Conservation (phyloP, 2,113 vertebrate species). For the Leuciscus idus region DNA sequence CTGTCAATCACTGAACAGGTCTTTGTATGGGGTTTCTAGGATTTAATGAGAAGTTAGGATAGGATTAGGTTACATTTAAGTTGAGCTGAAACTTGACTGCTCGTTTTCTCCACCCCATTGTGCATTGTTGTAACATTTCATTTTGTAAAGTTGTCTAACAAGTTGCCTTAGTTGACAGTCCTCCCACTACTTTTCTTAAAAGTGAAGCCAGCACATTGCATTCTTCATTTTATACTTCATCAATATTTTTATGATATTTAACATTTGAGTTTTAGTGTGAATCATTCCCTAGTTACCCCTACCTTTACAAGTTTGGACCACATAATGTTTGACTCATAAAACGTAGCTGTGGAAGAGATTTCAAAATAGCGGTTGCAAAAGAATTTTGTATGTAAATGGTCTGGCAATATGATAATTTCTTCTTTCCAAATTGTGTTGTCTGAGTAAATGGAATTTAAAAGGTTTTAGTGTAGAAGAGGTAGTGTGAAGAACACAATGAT, state of each 20-base stretch:
- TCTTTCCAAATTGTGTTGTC: not conserved
- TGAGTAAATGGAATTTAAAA: not conserved
- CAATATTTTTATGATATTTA: not conserved
- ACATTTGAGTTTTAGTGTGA: not conserved
- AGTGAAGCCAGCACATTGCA: not conserved
- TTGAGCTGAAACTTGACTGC: constrained; percentile 43
- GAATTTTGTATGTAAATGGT: not conserved
- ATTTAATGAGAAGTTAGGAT: constrained; percentile 46
- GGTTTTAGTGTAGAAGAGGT: not conserved
- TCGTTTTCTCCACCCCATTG: constrained; percentile 45
- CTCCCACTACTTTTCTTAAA: constrained; percentile 14
- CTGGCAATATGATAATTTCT: not conserved
- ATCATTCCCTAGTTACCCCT: not conserved
- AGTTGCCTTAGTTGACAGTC: constrained; percentile 32
- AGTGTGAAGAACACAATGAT: not conserved
- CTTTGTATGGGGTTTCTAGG: constrained; percentile 40
- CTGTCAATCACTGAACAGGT: constrained; percentile 31
- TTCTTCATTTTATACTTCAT: not conserved
- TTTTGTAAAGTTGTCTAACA: constrained; percentile 35
- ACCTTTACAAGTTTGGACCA: not conserved
- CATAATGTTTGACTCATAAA: not conserved
- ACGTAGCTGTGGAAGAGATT: not conserved
- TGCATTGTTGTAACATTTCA: constrained; percentile 45
- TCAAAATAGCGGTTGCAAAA: not conserved
- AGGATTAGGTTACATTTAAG: constrained; percentile 41